Conservation (phyloP, 2,888 invertebrate species). For the Graphium colonna region DNA sequence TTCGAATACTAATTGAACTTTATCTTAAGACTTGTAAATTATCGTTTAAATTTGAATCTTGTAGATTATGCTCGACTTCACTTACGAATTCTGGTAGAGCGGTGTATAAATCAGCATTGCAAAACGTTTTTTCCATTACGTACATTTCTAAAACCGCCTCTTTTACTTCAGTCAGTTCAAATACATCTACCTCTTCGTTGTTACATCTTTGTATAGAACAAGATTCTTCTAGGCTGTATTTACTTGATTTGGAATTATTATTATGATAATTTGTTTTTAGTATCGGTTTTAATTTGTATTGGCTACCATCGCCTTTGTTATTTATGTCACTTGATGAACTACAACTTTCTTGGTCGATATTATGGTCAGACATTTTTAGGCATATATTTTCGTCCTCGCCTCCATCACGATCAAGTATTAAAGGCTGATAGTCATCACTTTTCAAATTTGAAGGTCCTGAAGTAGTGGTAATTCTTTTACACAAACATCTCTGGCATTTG, state of each 20-base stretch:
- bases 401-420: no score
- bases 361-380: neutral
- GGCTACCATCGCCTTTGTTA: neutral
- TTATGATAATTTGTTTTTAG: neutral
- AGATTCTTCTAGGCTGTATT: neutral
- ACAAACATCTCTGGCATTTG: conserved; percentile 2
- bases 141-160: conserved; percentile 66
- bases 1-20: neutral
- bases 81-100: conserved; percentile 56
- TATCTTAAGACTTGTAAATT: conserved; percentile 15
- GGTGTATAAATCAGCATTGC: conserved; percentile 47
- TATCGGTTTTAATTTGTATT: neutral
- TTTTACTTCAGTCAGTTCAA: conserved; percentile 61
- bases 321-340: neutral
- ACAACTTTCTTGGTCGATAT: neutral
- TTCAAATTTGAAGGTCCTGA: no score
- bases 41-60: conserved; percentile 40
- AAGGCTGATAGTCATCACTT: no score
- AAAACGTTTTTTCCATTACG: conserved; percentile 39
- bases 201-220: neutral
- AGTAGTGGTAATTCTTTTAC: conserved; percentile 25
- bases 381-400: neutral
- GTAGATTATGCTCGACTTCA: conserved; percentile 10
- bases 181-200: conserved; percentile 36
- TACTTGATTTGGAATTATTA: neutral